phyloP scores from a whole-genome alignment of 2,888 invertebrate genomes.

The Aphodius granarius region DNA sequence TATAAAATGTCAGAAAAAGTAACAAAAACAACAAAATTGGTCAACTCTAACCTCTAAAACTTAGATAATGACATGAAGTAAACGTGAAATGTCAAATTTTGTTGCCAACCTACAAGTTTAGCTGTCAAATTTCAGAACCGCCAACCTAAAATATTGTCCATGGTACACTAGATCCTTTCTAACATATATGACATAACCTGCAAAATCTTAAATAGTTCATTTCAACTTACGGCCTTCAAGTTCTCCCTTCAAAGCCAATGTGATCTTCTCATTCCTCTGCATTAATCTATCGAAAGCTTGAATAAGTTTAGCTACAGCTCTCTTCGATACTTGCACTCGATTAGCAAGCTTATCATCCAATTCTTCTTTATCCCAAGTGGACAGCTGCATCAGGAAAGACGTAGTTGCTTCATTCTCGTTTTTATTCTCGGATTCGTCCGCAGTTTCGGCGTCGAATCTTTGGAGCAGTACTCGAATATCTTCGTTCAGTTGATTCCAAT shows the following conservation, averaged over 20 bases:
- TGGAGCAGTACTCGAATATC: slow-evolving; percentile 93
- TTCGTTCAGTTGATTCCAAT: slow-evolving; percentile 97
- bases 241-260: slow-evolving; percentile 83
- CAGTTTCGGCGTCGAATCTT: slow-evolving; percentile 96
- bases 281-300: slow-evolving; percentile 95
- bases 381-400: slow-evolving; percentile 91
- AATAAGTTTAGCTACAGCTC: slow-evolving; percentile 95
- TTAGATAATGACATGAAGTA: no score
- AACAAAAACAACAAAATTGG: no score
- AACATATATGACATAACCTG: no score
- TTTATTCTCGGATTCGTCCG: slow-evolving; percentile 93
- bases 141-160: no score
- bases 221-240: slow-evolving; percentile 64
- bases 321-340: slow-evolving; percentile 92
- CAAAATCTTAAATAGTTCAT: background rate
- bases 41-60: no score
- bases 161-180: no score
- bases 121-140: no score
- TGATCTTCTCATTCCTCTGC: slow-evolving; percentile 94
- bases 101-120: no score
- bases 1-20: no score
- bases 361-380: slow-evolving; percentile 98
- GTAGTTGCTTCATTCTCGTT: slow-evolving; percentile 97
- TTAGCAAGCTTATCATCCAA: slow-evolving; percentile 94
- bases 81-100: slow-evolving; percentile 19